phyloP scores from a whole-genome alignment of 2,113 vertebrate genomes.

The Dascyllus trimaculatus region DNA sequence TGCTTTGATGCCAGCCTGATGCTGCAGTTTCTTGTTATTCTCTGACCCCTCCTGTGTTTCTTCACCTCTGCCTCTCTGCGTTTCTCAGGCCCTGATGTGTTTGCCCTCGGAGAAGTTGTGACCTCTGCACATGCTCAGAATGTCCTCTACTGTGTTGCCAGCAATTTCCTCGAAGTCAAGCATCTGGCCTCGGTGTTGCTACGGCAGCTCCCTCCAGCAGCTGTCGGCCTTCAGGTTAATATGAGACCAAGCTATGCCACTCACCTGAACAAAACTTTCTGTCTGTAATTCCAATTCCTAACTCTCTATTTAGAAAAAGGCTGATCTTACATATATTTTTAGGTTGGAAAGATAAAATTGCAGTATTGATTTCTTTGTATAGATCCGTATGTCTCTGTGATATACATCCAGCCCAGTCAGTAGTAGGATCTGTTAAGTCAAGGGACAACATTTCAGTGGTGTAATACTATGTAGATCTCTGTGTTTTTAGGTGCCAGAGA shows the following conservation, averaged over 20 bases:
- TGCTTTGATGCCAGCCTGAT: conserved; percentile 20
- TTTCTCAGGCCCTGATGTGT: conserved; percentile 76
- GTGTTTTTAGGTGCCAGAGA: conserved; percentile 80
- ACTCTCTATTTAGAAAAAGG: too few species aligned
- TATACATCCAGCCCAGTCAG: too few species aligned
- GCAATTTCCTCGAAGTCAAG: conserved; percentile 97
- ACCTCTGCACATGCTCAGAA: conserved; percentile 83
- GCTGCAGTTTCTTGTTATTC: conserved; percentile 12
- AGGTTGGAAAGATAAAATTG: too few species aligned
- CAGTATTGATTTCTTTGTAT: too few species aligned
- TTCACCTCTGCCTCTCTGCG: neutral
- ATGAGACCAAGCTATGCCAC: neutral
- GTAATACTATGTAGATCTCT: neutral
- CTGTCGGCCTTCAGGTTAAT: conserved; percentile 88
- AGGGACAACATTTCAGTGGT: too few species aligned
- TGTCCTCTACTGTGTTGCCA: conserved; percentile 90
- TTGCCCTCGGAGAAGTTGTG: conserved; percentile 87
- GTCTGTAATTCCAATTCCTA: too few species aligned
- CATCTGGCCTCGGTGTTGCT: conserved; percentile 88
- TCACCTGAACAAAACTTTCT: too few species aligned
- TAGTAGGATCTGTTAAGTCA: too few species aligned
- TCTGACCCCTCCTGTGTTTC: neutral
- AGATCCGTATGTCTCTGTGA: too few species aligned
- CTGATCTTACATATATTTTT: too few species aligned
- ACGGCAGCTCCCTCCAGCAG: conserved; percentile 85